Conservation (phyloP, 2,113 vertebrate genomes). For the Microcebus tavaratra region DNA sequence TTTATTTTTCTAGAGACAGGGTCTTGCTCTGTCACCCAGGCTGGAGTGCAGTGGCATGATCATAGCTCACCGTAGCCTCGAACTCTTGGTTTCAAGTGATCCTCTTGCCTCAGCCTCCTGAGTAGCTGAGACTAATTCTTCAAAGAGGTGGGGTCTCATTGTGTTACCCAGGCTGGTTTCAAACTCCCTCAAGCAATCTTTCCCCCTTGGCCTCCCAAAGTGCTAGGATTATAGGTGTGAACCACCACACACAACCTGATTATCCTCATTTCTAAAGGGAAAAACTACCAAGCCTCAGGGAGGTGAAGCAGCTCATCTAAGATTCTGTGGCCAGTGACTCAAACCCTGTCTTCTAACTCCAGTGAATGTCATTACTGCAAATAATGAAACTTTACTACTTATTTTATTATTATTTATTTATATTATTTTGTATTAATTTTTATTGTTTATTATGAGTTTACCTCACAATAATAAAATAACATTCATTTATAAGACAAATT, state of each 20-base stretch:
- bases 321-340: neutral
- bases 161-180: no score
- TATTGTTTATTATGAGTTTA: neutral
- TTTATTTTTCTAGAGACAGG: neutral
- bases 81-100: no score
- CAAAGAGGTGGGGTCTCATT: no score
- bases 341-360: neutral
- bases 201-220: no score
- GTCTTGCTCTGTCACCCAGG: neutral
- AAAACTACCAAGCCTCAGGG: slow-evolving; percentile 4
- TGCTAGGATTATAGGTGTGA: no score
- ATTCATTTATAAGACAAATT: neutral
- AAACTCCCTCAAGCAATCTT: no score
- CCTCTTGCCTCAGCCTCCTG: no score
- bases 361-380: neutral
- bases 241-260: neutral
- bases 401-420: neutral
- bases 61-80: no score
- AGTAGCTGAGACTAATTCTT: no score
- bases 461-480: neutral
- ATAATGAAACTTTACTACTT: neutral
- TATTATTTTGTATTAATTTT: slow-evolving; percentile 12
- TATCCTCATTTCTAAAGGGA: neutral
- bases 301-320: neutral
- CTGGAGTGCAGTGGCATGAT: no score